Evolutionary conservation across 2,888 invertebrate genomes (phyloP).

Genomic region (Salticus scenicus): DNA sequence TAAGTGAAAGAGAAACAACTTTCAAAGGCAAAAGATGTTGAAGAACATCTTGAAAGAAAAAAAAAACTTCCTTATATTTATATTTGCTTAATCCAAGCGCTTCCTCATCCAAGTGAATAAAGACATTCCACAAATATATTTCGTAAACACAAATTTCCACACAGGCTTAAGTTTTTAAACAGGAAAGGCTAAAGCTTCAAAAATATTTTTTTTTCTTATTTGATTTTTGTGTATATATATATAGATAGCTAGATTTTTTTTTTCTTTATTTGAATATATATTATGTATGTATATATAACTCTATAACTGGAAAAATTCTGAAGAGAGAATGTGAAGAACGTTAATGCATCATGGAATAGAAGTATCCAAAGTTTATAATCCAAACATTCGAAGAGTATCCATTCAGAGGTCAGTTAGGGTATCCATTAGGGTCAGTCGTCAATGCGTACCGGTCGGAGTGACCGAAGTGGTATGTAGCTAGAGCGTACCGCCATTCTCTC

Average conservation of each 20-base stretch:
- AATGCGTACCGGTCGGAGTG: not conserved
- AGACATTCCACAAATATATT: too few relatives aligned
- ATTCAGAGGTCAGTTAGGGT: not conserved
- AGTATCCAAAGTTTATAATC: conserved; percentile 21
- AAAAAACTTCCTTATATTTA: too few relatives aligned
- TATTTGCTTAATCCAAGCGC: too few relatives aligned
- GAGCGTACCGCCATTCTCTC: conserved; percentile 4
- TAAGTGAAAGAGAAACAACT: too few relatives aligned
- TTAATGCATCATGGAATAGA: not conserved
- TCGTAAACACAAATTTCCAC: too few relatives aligned
- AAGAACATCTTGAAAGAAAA: too few relatives aligned
- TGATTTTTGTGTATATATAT: too few relatives aligned
- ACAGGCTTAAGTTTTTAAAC: not conserved
- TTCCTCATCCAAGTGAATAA: too few relatives aligned
- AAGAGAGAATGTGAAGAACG: not conserved
- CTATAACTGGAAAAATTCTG: not conserved
- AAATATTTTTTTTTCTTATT: conserved; percentile 1
- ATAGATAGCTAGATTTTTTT: too few relatives aligned
- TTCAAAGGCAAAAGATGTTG: too few relatives aligned
- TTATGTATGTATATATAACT: not conserved
- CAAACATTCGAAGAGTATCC: not conserved
- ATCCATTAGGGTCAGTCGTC: conserved; percentile 1
- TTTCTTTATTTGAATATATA: not conserved
- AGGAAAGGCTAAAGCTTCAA: not conserved
- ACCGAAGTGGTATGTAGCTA: not conserved